Evolutionary conservation across 2,113 vertebrate genomes (phyloP).

Genomic region (Sorex fumeus): DNA sequence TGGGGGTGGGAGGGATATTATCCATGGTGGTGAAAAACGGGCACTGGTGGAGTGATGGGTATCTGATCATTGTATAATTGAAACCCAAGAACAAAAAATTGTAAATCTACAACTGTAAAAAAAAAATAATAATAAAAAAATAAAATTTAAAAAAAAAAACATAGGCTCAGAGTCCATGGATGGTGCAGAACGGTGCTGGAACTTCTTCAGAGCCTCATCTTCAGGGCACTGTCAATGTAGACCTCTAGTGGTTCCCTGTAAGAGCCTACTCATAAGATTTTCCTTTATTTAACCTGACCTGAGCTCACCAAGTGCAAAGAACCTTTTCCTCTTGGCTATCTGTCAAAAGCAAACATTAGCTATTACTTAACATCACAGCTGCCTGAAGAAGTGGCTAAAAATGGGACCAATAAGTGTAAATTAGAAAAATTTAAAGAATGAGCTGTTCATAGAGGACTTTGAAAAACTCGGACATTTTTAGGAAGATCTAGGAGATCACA

Average conservation of each 20-base stretch:
- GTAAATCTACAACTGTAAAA: too few relatives aligned
- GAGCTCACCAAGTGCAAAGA: background rate
- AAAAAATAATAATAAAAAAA: too few relatives aligned
- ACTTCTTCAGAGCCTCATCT: background rate
- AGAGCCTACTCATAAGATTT: slow-evolving; percentile 1
- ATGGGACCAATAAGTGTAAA: background rate
- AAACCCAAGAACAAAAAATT: too few relatives aligned
- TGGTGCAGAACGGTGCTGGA: background rate
- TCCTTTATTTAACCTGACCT: slow-evolving; percentile 46
- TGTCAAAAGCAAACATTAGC: slow-evolving; percentile 8
- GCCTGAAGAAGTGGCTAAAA: background rate
- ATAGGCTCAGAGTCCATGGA: background rate
- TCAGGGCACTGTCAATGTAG: slow-evolving; percentile 38
- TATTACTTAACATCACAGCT: slow-evolving; percentile 29
- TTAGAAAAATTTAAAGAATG: background rate
- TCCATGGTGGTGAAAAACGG: too few relatives aligned
- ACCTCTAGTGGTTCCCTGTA: background rate
- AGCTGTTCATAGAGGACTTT: background rate
- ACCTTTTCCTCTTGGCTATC: background rate
- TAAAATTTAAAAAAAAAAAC: too few relatives aligned
- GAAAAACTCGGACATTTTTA: slow-evolving; percentile 35
- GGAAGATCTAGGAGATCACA: background rate
- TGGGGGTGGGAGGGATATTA: too few relatives aligned
- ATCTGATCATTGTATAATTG: too few relatives aligned
- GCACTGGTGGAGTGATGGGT: too few relatives aligned